phyloP scores from a whole-genome alignment of 2,888 invertebrate genomes.

The Miltochrista miniata region DNA sequence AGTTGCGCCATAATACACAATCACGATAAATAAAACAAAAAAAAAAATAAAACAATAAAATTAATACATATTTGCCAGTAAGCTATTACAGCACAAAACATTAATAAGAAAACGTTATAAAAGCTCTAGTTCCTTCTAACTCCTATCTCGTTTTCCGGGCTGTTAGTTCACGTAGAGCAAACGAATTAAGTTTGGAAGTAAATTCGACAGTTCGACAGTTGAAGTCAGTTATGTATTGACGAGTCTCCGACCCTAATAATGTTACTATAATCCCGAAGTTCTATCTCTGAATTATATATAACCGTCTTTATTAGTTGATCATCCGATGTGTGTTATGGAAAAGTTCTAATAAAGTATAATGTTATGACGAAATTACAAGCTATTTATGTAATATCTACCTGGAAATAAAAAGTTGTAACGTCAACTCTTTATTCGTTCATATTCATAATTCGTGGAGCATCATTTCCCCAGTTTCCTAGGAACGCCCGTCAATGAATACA shows the following conservation, averaged over 20 bases:
- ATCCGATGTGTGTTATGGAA: neutral
- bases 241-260: slow-evolving; percentile 11
- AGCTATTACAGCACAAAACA: neutral
- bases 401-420: no score
- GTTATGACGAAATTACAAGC: no score
- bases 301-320: neutral
- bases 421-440: no score
- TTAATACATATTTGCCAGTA: no score
- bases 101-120: neutral
- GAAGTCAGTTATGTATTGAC: slow-evolving; percentile 1
- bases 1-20: no score
- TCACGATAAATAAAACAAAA: no score
- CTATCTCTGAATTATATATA: neutral
- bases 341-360: no score
- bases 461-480: no score
- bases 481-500: no score
- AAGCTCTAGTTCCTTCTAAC: neutral
- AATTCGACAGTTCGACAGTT: neutral
- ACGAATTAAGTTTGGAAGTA: slow-evolving; percentile 1
- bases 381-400: no score
- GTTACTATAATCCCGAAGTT: slow-evolving; percentile 4
- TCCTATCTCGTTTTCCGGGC: neutral
- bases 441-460: no score
- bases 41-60: no score
- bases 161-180: neutral